phyloP scores from a whole-genome alignment of 2,113 vertebrate genomes.

The Ameiurus melas region DNA sequence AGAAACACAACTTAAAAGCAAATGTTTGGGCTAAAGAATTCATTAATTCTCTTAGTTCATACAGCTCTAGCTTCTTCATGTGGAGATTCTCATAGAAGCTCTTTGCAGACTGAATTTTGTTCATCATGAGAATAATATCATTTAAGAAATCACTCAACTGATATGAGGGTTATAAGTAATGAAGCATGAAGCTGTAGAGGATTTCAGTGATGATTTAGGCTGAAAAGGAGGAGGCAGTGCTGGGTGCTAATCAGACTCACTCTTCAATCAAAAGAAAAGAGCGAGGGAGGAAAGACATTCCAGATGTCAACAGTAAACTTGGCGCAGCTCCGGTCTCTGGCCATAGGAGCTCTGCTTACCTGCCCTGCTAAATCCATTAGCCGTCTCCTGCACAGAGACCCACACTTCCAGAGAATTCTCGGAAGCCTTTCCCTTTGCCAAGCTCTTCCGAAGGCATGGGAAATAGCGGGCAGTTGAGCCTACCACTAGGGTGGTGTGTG shows the following conservation, averaged over 20 bases:
- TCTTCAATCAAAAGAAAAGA: constrained; percentile 62
- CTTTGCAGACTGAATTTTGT: background rate
- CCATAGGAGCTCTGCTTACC: constrained; percentile 76
- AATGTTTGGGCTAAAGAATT: background rate
- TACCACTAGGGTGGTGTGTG: constrained; percentile 15
- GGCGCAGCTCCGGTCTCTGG: constrained; percentile 71
- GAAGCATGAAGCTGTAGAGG: constrained; percentile 29
- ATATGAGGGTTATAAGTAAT: background rate
- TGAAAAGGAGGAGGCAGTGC: constrained; percentile 24
- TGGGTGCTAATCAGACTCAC: constrained; percentile 59
- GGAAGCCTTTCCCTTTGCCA: constrained; percentile 65
- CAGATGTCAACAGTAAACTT: constrained; percentile 81
- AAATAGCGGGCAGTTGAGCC: constrained; percentile 45
- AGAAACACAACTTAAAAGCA: background rate
- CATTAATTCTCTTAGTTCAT: background rate
- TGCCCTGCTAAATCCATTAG: constrained; percentile 79
- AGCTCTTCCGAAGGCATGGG: constrained; percentile 44
- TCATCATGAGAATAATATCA: background rate
- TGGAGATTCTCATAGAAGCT: background rate
- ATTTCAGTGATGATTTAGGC: background rate
- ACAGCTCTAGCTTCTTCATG: background rate
- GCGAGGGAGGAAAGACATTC: constrained; percentile 71
- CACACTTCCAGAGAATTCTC: constrained; percentile 71
- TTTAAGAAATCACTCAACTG: background rate
- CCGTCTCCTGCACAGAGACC: constrained; percentile 59